Evolutionary conservation across 2,113 vertebrate genomes (phyloP).

Genomic region (Platysternon megacephalum): DNA sequence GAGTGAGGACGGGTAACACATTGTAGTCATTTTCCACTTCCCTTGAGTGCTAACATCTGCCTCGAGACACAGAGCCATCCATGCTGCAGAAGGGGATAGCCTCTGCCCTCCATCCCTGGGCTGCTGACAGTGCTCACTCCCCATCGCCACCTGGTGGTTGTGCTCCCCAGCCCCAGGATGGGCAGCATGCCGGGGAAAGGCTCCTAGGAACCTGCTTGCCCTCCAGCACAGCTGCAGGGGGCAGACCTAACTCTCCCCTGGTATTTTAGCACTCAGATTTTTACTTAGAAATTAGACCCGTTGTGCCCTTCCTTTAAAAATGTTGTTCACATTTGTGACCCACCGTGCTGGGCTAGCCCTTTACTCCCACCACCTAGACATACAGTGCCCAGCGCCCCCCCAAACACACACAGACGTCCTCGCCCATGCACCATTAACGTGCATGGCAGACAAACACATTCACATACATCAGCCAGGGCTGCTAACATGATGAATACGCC

Average conservation of each 20-base stretch:
- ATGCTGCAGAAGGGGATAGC: neutral
- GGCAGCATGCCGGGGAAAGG: neutral
- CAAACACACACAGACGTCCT: neutral
- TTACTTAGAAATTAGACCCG: neutral
- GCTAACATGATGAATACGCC: slow-evolving; percentile 17
- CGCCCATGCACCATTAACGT: neutral
- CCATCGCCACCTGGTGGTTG: neutral
- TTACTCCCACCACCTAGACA: neutral
- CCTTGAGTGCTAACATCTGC: neutral
- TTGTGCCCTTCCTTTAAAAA: neutral
- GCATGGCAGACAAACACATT: slow-evolving; percentile 21
- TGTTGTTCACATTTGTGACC: neutral
- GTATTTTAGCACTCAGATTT: neutral
- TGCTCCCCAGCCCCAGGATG: neutral
- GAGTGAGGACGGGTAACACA: fast-evolving
- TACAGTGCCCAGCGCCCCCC: neutral
- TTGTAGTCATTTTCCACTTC: fast-evolving
- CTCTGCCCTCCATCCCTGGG: neutral
- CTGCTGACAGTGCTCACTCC: neutral
- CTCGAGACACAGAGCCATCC: neutral
- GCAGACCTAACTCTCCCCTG: neutral
- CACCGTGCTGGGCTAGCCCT: neutral
- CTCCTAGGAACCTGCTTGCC: neutral
- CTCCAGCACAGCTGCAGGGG: fast-evolving
- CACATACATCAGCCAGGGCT: neutral